Evolutionary conservation across 2,888 invertebrate genomes (phyloP), one percentile per base, ranked within the genome.

Genomic region (Sericinus montela): DNA sequence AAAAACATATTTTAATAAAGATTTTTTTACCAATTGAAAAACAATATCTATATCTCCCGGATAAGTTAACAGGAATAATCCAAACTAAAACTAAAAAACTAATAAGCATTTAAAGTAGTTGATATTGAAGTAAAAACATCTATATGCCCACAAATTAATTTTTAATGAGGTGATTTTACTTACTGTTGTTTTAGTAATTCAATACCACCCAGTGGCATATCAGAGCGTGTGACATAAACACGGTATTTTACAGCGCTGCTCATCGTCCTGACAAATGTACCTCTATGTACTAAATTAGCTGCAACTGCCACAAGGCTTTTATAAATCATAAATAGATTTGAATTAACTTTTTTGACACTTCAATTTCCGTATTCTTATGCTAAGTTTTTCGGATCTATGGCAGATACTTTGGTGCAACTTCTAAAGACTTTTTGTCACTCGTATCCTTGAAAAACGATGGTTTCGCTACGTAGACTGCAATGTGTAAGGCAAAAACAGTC

Each of bases 151-250:
- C n/a, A n/a, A n/a, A n/a, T n/a, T n/a, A n/a, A n/a, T n/a, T n/a
- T n/a, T n/a, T n/a, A n/a, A n/a, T n/a, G n/a, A n/a, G n/a, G n/a
- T n/a, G n/a, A n/a, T n/a, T n/a, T n/a, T n/a, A 89, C 91, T 91
- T 79, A 93, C 93, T 90, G 84, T 72, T 91, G 79, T 65, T 84
- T 82, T 8, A 94, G 76, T 45, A 93, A 66, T 41, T 91, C 79
- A 35, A 93, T 70, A 15, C 92, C 93, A 60, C 83, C 75, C 45
- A 85, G 67, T 2, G 93, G 93, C 80, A 93, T 90, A 71, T 92
- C 91, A 36, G 86, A 76, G 11, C 93, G 88, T n/a, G 93, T 92
- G 39, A 94, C 78, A 50, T 91, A 91, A 47, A 94, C 91, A 67
- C 90, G 90, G 16, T 89, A 90, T 67, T 80, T 85, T 29, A 60